These are phyloP conservation scores for Amaurobius ferox DNA, from an alignment of 2,888 invertebrate species.

Conservation along the genomic window DNA sequence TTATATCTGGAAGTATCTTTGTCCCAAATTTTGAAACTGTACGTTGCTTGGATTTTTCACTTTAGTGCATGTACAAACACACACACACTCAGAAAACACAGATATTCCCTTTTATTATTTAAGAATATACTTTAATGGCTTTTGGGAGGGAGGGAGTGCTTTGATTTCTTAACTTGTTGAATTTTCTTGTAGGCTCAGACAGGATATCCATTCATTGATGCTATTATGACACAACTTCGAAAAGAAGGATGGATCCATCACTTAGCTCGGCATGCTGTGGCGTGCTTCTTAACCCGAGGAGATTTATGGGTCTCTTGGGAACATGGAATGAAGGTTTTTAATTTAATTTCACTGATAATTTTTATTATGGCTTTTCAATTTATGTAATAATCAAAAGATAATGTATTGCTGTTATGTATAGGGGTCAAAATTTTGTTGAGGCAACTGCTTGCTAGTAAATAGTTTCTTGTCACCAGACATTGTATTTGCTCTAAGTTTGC, in stretches of 20 bases:
- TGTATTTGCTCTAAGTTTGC: too few relatives aligned
- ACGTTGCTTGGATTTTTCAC: too few relatives aligned
- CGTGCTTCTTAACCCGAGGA: conserved; percentile 91
- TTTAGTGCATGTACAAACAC: too few relatives aligned
- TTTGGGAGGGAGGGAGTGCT: too few relatives aligned
- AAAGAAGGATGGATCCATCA: conserved; percentile 95
- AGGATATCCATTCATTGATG: conserved; percentile 94
- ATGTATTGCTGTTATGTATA: too few relatives aligned
- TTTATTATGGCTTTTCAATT: neutral
- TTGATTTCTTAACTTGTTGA: neutral
- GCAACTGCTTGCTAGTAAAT: too few relatives aligned
- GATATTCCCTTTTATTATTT: too few relatives aligned
- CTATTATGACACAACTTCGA: conserved; percentile 90
- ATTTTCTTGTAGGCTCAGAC: conserved; percentile 82
- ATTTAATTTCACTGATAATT: neutral
- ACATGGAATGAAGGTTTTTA: conserved; percentile 86
- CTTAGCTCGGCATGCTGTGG: conserved; percentile 90
- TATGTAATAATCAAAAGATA: neutral
- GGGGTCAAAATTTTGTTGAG: too few relatives aligned
- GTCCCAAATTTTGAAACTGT: too few relatives aligned
- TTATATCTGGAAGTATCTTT: too few relatives aligned
- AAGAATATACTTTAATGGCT: too few relatives aligned
- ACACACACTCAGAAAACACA: too few relatives aligned
- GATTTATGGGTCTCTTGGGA: conserved; percentile 90
- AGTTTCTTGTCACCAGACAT: neutral